These are phyloP conservation scores for Epirrita christyi DNA, from an alignment of 2,888 invertebrate genomes.

Conservation along the genomic window DNA sequence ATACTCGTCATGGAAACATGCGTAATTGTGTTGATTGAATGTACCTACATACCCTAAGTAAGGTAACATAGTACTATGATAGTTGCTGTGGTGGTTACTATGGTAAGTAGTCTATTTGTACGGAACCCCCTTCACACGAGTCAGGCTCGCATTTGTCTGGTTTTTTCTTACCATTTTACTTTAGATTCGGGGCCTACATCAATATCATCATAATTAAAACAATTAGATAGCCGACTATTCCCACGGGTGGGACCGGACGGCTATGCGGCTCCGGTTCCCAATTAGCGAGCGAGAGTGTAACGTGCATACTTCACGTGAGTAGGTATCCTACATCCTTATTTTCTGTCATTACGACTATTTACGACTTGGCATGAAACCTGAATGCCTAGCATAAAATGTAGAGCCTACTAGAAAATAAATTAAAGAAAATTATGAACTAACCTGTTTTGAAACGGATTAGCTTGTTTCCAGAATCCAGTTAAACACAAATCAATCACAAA, in stretches of 20 bases:
- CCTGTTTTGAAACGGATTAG: constrained; percentile 19
- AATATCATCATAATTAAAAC: too few species aligned
- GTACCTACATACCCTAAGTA: too few species aligned
- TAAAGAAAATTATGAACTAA: constrained; percentile 9
- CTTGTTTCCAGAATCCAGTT: constrained; percentile 19
- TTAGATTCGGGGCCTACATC: too few species aligned
- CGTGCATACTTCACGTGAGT: not conserved
- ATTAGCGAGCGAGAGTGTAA: not conserved
- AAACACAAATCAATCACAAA: constrained; percentile 14
- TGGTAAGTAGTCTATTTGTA: too few species aligned
- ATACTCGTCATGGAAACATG: too few species aligned
- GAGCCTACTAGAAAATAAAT: not conserved
- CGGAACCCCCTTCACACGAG: too few species aligned
- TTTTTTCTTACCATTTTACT: too few species aligned
- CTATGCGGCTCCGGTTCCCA: not conserved
- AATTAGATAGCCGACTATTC: not conserved
- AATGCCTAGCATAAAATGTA: not conserved
- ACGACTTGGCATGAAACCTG: not conserved
- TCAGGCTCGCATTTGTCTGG: too few species aligned
- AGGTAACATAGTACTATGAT: too few species aligned
- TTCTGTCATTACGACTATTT: not conserved
- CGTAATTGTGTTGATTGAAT: too few species aligned
- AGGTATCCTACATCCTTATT: not conserved
- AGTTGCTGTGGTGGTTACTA: too few species aligned
- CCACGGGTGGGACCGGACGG: not conserved